phyloP scores from a whole-genome alignment of 2,113 vertebrate genomes.

The Spilogale gracilis region DNA sequence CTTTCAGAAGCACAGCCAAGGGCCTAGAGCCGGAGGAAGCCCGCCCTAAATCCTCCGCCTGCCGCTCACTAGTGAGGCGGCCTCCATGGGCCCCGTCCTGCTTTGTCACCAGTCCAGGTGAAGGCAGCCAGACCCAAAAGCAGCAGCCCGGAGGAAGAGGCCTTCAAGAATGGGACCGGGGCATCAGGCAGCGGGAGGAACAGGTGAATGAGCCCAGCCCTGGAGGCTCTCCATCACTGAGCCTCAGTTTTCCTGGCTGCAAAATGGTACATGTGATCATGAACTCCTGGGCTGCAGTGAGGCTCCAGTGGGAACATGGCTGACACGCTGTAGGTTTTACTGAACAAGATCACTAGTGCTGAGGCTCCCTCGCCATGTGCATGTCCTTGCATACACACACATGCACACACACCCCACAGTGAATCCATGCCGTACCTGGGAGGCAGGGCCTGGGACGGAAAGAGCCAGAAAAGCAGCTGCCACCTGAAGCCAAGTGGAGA shows the following conservation, averaged over 20 bases:
- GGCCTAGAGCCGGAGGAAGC: background rate
- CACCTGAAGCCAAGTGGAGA: background rate
- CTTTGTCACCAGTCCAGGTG: background rate
- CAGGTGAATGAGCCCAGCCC: background rate
- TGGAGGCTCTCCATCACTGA: fast-evolving
- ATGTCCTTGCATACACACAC: fast-evolving
- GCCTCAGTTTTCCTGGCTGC: background rate
- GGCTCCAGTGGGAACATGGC: background rate
- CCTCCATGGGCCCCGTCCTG: background rate
- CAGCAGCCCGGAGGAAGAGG: background rate
- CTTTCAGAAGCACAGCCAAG: background rate
- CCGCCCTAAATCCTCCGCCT: background rate
- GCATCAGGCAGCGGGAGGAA: background rate
- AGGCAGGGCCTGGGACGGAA: background rate
- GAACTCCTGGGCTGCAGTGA: background rate
- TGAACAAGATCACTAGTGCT: background rate
- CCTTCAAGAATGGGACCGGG: fast-evolving
- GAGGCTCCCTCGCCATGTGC: background rate
- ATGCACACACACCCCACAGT: background rate
- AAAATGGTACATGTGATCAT: background rate
- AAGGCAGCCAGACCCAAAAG: background rate
- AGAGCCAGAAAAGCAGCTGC: background rate
- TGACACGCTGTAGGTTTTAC: background rate
- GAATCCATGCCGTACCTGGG: background rate
- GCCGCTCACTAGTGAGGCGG: fast-evolving